Base-by-base conservation (phyloP, 53 echinoderm and acorn worm genomes). In the Paelopatides confundens region DNA sequence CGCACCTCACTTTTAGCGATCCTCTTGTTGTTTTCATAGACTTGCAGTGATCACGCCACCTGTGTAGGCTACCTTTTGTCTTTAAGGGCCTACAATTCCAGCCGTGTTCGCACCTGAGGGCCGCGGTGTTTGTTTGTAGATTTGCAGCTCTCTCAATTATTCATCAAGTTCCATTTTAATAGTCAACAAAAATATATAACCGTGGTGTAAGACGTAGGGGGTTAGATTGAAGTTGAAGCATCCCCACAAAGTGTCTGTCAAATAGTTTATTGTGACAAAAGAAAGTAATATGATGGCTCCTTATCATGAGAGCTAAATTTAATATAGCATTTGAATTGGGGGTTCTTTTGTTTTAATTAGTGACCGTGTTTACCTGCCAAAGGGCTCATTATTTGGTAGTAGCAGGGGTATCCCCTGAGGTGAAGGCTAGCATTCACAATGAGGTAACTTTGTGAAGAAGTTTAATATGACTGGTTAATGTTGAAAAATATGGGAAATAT, bases 301-400 rank as follows among this genome's bases (percentile, higher is more conserved):
- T 74, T 74, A 74, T 46, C 74, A 74, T 24, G 38, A 40, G 0
- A 4, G 39, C 39, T 3, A 74, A 74, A 74, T 74, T 74, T 74
- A 74, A 74, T 74, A 43, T 47, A 74, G 74, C 74, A 74, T 39
- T 74, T 74, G 38, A 74, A 74, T 40, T 74, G 39, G 47, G 27
- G 36, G 0, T 40, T 35, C 74, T 28, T 67, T 74, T 74, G 74
- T 74, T 74, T 74, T 74, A 74, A 74, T 18, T 39, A 26, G 39
- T 74, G 43, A 40, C 24, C 21, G 74, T 74, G 74, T 74, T 74
- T 74, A 74, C 74, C 43, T 10, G 47, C 74, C 74, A n/a, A 8
- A n/a, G 74, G 74, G 74, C 27, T 74, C 74, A 74, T 43, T 74
- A 74, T 74, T 40, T 7, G 39, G 24, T 35, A 40, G 35, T 74